Percentiles rank a stretch among this genome's conserved stretches.
These are phyloP conservation scores for Ceyx cyanopectus DNA, from an alignment of 2,113 vertebrate species.

Conservation along the genomic window DNA sequence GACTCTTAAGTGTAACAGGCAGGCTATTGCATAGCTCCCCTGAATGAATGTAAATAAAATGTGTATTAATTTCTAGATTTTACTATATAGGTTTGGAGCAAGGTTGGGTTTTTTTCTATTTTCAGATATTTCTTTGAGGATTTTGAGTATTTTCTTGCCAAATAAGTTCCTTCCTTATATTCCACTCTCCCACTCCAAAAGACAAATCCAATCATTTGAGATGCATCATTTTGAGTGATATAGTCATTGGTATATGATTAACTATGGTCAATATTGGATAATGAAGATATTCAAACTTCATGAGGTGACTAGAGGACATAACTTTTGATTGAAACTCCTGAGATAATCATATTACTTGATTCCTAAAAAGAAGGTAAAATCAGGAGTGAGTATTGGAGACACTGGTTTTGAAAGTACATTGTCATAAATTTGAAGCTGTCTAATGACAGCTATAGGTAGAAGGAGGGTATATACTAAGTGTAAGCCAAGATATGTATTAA, in stretches of 20 bases:
- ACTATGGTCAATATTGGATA: neutral
- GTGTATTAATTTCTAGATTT: neutral
- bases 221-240: neutral
- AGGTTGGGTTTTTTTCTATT: neutral
- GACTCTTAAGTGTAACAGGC: neutral
- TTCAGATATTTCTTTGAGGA: neutral
- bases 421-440: neutral
- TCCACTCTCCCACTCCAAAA: neutral
- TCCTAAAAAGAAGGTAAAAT: neutral
- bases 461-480: neutral
- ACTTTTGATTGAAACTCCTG: neutral
- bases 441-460: neutral
- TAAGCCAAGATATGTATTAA: neutral
- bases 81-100: neutral
- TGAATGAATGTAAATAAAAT: neutral
- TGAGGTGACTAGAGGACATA: neutral
- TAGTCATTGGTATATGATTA: neutral
- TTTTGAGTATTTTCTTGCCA: neutral
- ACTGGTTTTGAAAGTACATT: neutral
- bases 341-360: neutral
- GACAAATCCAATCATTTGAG: neutral
- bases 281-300: neutral
- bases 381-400: neutral
- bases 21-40: neutral
- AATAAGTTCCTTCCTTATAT: neutral